Conservation (phyloP, 2,888 invertebrate genomes). For the Sabatieria punctata region DNA sequence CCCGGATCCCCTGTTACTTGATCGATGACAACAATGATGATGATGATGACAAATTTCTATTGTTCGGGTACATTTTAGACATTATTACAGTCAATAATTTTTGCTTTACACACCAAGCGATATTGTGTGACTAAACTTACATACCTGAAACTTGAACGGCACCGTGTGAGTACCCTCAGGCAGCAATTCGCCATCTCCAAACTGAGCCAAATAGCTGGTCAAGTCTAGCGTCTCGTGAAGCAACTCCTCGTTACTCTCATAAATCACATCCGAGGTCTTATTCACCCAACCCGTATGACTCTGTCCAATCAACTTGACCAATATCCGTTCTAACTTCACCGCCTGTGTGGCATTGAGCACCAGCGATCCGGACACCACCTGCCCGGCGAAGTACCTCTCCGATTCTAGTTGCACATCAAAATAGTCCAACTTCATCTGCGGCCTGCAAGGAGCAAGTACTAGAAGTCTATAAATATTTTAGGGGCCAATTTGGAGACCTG, state of each 20-base stretch:
- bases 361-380: not conserved
- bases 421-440: constrained; percentile 2
- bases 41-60: no score
- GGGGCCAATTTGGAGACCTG: no score
- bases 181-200: constrained; percentile 7
- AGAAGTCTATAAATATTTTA: no score
- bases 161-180: constrained; percentile 1
- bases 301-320: constrained; percentile 2
- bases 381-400: not conserved
- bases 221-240: constrained; percentile 22
- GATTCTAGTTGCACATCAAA: not conserved
- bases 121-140: not conserved
- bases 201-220: not conserved
- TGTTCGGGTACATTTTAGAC: no score
- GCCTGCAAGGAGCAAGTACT: no score
- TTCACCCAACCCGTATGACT: constrained; percentile 20
- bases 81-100: no score
- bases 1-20: no score
- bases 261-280: constrained; percentile 18
- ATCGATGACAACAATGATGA: no score
- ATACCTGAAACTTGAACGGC: constrained; percentile 4
- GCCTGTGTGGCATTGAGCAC: not conserved
- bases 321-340: not conserved
- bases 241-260: constrained; percentile 22
- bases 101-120: not conserved